Evolutionary conservation across 1,140 invertebrate genomes (phyloP), one percentile per base, ranked within the genome.

Genomic region (Macrobrachium rosenbergii): DNA sequence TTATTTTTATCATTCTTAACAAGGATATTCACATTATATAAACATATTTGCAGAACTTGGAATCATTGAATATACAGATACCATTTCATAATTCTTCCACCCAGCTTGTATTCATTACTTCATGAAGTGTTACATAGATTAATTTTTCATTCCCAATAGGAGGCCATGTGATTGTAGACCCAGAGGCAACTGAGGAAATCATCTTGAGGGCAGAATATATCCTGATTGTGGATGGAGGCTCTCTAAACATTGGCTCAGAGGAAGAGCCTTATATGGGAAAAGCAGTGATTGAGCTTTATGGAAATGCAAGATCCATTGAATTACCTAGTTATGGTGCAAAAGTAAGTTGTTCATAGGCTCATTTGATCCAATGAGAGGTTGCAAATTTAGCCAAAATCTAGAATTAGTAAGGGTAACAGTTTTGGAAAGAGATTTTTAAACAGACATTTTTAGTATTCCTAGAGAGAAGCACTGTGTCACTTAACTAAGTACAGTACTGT

Each of bases 321-420:
- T 59, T 86, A 28, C 83, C 83, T 63, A 67, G 82, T 59, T 86
- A 83, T 58, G 83, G 83, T 23, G 80, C 80, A 19, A 82, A 82
- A 60, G 80, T 63, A 45, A n/a, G 52, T 17, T 21, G 1, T 19
- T 6, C 10, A 7, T 43, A n/a, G 12, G 21, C 43, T 6, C 21
- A 67, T 6, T 14, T 6, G 3, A 6, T n/a, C 5, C 21, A 14
- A n/a, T 67, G 14, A n/a, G 5, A 6, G 45, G 45, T 6, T 52
- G 10, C 45, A 52, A 52, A 52, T 52, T n/a, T n/a, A n/a, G n/a
- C n/a, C n/a, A n/a, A n/a, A n/a, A n/a, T 12, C 7, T 52, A 52
- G 6, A 52, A 12, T 12, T 2, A 52, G 8, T 5, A 52, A 8
- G 52, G 52, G 52, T 8, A 37, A 10, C 52, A 52, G 28, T 37